These are phyloP conservation scores for Cantharis rufa DNA, from an alignment of 2,888 invertebrate species.

Conservation along the genomic window DNA sequence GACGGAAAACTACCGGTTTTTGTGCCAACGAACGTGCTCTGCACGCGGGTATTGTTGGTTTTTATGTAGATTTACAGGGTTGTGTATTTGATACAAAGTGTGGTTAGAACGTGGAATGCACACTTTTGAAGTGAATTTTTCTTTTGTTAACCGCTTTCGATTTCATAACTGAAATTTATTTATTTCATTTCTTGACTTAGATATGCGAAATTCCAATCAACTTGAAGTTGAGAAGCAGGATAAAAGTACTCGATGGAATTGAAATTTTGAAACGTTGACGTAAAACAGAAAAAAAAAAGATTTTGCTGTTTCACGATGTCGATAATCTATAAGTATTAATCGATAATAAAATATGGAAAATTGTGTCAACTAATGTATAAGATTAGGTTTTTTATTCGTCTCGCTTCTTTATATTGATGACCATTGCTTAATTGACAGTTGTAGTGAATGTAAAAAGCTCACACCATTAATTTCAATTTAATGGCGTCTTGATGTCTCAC, in stretches of 20 bases:
- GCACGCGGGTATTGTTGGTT: conserved; percentile 32
- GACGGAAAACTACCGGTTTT: conserved; percentile 11
- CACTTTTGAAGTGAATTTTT: conserved; percentile 12
- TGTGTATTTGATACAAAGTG: conserved; percentile 18
- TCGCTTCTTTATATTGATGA: neutral
- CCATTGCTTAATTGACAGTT: neutral
- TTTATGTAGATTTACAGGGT: conserved; percentile 18
- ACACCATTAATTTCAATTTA: neutral
- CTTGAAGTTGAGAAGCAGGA: neutral
- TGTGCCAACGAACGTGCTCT: conserved; percentile 22
- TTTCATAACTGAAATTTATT: neutral
- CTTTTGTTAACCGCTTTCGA: neutral
- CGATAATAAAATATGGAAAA: neutral
- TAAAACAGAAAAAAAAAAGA: neutral
- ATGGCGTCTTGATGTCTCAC: neutral
- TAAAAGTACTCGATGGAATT: neutral
- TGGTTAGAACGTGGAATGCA: conserved; percentile 27
- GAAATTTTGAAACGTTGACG: neutral
- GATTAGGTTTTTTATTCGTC: neutral
- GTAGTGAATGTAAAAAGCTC: neutral
- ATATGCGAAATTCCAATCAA: neutral
- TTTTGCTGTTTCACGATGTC: neutral
- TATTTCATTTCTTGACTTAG: neutral
- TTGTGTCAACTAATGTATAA: neutral
- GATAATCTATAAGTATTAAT: neutral